These are phyloP conservation scores for Schrankia costaestrigalis DNA, from an alignment of 2,888 invertebrate genomes.

Conservation along the genomic window DNA sequence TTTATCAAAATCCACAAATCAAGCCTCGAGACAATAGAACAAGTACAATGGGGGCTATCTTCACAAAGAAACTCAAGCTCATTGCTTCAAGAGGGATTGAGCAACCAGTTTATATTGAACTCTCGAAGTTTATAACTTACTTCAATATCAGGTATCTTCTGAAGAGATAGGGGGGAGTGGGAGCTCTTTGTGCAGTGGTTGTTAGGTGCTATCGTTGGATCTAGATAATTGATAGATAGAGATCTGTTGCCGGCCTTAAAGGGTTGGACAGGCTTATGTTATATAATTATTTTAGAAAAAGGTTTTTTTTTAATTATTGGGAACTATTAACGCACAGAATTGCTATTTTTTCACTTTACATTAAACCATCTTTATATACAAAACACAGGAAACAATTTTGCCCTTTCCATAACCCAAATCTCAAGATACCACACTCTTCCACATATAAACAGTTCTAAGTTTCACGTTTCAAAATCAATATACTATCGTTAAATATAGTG, in stretches of 20 bases:
- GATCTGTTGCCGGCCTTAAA: conserved; percentile 36
- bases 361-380: too few species aligned
- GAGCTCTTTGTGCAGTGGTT: conserved; percentile 10
- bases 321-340: too few species aligned
- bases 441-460: too few species aligned
- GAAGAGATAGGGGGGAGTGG: neutral
- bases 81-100: conserved; percentile 43
- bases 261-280: conserved; percentile 20
- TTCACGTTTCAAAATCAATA: too few species aligned
- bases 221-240: conserved; percentile 55
- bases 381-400: too few species aligned
- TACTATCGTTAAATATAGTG: too few species aligned
- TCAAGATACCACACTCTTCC: too few species aligned
- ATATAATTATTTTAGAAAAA: too few species aligned
- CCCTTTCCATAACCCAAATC: too few species aligned
- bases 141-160: conserved; percentile 7
- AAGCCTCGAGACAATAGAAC: conserved; percentile 32
- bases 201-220: conserved; percentile 22
- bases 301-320: too few species aligned
- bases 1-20: conserved; percentile 53
- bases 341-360: too few species aligned
- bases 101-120: conserved; percentile 36
- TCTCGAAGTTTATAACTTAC: conserved; percentile 34
- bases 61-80: conserved; percentile 45
- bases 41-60: conserved; percentile 44